A percentile compares a stretch with the other conserved stretches of the same genome.
These are phyloP conservation scores for Albula glossodonta DNA, from an alignment of 2,113 vertebrate species.

Conservation along the genomic window DNA sequence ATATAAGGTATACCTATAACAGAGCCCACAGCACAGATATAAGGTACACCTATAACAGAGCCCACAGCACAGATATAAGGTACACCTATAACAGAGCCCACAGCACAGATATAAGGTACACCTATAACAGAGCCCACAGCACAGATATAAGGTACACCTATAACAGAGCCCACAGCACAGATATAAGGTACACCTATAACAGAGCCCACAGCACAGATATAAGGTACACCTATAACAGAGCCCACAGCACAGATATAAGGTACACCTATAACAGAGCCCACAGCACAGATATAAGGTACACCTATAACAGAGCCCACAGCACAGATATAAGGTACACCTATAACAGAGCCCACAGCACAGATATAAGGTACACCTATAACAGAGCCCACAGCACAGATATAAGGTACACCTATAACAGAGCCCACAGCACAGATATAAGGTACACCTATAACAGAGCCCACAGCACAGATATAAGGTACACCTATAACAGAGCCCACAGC, in stretches of 20 bases:
- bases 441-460: too few relatives aligned
- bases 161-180: background rate
- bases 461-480: background rate
- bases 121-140: background rate
- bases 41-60: too few relatives aligned
- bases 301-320: background rate
- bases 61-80: background rate
- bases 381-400: background rate
- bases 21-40: background rate
- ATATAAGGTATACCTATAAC: background rate
- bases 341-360: background rate
- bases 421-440: background rate
- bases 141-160: background rate
- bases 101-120: background rate
- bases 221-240: too few relatives aligned
- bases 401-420: too few relatives aligned
- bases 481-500: background rate
- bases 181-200: too few relatives aligned
- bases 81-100: too few relatives aligned
- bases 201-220: background rate
- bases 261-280: too few relatives aligned
- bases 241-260: background rate
- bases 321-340: background rate
- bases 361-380: too few relatives aligned
- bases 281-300: background rate